Evolutionary conservation across 35 echinoderm and acorn worm genomes (phyloP).

Genomic region (Stichopus chloronotus): DNA sequence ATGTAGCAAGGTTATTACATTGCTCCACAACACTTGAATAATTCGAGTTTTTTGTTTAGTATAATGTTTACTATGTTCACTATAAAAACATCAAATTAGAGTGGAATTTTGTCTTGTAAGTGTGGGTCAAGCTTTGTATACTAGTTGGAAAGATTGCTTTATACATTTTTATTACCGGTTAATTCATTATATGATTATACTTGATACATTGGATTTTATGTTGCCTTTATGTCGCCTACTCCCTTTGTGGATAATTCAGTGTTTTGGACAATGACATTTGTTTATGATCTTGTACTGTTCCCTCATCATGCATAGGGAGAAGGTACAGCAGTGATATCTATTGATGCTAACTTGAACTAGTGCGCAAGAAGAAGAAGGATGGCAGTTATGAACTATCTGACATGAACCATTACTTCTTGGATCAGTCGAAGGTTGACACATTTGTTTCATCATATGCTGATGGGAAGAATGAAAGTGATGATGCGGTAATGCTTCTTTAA

Average conservation of each 20-base stretch:
- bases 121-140: no score
- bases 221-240: no score
- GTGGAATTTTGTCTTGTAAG: no score
- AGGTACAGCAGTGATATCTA: not conserved
- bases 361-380: not conserved
- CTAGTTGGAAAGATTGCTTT: no score
- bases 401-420: not conserved
- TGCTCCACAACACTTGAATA: no score
- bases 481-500: not conserved
- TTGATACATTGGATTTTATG: no score
- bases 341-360: constrained; percentile 6
- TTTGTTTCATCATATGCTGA: not conserved
- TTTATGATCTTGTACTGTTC: not conserved
- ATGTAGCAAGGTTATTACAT: no score
- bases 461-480: not conserved
- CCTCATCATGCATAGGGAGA: not conserved
- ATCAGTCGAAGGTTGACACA: not conserved
- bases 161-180: no score
- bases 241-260: not conserved
- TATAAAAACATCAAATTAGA: no score
- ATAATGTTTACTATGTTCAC: no score
- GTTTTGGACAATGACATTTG: not conserved
- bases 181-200: no score
- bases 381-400: not conserved
- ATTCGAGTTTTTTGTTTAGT: no score